Base-by-base conservation (phyloP, 2,888 invertebrate genomes). In the Melanotus villosus region DNA sequence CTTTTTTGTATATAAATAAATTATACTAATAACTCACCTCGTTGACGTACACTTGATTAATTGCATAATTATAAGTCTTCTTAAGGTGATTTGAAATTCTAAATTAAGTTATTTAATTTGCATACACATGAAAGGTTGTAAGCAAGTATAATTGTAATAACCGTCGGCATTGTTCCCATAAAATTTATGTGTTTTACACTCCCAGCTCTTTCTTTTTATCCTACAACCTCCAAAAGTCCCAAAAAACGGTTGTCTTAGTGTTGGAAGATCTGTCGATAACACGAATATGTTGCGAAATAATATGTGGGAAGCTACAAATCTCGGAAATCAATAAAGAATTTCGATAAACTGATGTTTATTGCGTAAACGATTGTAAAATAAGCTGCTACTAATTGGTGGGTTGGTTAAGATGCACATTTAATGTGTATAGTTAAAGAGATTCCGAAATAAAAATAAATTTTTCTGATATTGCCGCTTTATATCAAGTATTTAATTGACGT, bases 401-500 rank as follows among this genome's bases (percentile, higher is more conserved):
- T 47, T 47, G 26, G 47, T 23, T 4, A 14, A 26, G 26, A 38
- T 23, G 26, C 18, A 23, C 21, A n/a, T 7, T 14, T 23, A 23
- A 47, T 47, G 19, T 43, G 9, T 10, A 18, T 19, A 43, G 43
- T 43, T 43, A 19, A 43, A 21, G 16, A 47, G 26, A 7, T 23
- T 47, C 21, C 47, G 47, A 47, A 47, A 47, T 14, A 23, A 47
- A 52, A 32, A 52, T 52, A 52, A 52, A 26, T 32, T 52, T 52
- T 52, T 18, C 52, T 56, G 10, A 30, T 36, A 36, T 56, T 36
- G 14, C 56, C 7, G 52, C 12, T 23, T 21, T 47, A 47, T 23
- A 47, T 30, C 52, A 34, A 47, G 52, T 9, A 9, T 38, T 34
- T 56, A 56, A 56, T 56, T 56, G 56, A 23, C 56, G 38, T 56